phyloP scores from a whole-genome alignment of 2,888 invertebrate species.

The Allygus modestus region DNA sequence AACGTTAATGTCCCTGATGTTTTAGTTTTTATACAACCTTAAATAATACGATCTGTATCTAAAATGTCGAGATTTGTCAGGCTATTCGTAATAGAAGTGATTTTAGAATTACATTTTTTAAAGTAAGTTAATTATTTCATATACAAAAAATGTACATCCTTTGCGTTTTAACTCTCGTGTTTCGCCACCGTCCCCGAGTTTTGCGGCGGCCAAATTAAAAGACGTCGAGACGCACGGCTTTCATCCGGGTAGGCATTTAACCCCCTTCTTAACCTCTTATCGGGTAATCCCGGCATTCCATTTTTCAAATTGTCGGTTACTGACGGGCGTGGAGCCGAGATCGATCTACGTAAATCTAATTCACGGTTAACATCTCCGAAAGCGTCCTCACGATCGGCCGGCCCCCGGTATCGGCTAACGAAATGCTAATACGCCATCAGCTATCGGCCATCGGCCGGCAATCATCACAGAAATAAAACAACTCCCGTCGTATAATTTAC shows the following conservation, averaged over 20 bases:
- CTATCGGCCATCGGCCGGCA: slow-evolving; percentile 12
- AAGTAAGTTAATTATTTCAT: too few relatives aligned
- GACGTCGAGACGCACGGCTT: background rate
- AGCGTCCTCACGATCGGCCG: slow-evolving; percentile 1
- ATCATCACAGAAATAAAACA: slow-evolving; percentile 44
- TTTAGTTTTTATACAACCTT: too few relatives aligned
- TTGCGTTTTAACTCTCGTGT: background rate
- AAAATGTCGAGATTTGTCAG: too few relatives aligned
- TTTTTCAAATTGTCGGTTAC: slow-evolving; percentile 37
- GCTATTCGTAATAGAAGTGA: too few relatives aligned
- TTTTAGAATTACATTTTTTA: too few relatives aligned
- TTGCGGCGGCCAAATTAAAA: background rate
- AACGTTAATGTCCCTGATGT: too few relatives aligned
- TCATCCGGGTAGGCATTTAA: background rate
- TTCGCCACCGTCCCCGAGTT: background rate
- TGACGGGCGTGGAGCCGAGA: slow-evolving; percentile 16
- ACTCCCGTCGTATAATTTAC: slow-evolving; percentile 36
- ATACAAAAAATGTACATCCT: too few relatives aligned
- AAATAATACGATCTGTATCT: too few relatives aligned
- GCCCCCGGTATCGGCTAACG: slow-evolving; percentile 32
- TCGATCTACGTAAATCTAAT: slow-evolving; percentile 36
- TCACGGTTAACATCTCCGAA: slow-evolving; percentile 24
- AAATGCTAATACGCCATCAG: slow-evolving; percentile 43
- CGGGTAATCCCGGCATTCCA: slow-evolving; percentile 17
- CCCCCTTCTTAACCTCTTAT: slow-evolving; percentile 35